Evolutionary conservation across 2,888 invertebrate genomes (phyloP).

Genomic region (Noctua comes): DNA sequence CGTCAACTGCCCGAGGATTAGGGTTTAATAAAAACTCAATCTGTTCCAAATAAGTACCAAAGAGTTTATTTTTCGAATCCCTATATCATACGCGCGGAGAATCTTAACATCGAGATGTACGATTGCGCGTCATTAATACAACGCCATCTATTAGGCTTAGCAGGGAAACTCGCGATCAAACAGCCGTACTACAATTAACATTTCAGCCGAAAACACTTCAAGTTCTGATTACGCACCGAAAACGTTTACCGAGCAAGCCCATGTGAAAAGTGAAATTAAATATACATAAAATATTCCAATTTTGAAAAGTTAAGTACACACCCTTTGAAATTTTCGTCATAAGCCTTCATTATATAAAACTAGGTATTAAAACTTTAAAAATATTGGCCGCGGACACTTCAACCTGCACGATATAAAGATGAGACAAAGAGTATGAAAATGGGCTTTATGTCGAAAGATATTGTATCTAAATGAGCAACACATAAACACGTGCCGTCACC

Average conservation of each 20-base stretch:
- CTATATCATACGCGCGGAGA: too few relatives aligned
- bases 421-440: conserved; percentile 48
- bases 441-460: conserved; percentile 31
- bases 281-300: neutral
- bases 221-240: neutral
- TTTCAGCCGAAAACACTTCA: conserved; percentile 1
- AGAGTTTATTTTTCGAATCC: too few relatives aligned
- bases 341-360: conserved; percentile 56
- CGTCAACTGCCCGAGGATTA: too few relatives aligned
- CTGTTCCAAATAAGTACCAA: too few relatives aligned
- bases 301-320: conserved; percentile 44
- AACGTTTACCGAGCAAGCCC: neutral
- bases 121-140: too few relatives aligned
- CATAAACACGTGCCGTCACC: conserved; percentile 41
- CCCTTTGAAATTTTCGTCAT: conserved; percentile 60
- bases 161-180: too few relatives aligned
- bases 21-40: too few relatives aligned
- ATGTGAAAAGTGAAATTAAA: neutral
- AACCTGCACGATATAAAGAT: conserved; percentile 6
- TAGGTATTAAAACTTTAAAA: conserved; percentile 16
- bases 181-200: neutral
- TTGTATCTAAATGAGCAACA: conserved; percentile 31
- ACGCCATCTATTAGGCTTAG: too few relatives aligned
- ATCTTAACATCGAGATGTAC: too few relatives aligned
- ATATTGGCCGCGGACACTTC: conserved; percentile 13